Conservation (phyloP, 2,113 vertebrate genomes). For the Lasiurus borealis region DNA sequence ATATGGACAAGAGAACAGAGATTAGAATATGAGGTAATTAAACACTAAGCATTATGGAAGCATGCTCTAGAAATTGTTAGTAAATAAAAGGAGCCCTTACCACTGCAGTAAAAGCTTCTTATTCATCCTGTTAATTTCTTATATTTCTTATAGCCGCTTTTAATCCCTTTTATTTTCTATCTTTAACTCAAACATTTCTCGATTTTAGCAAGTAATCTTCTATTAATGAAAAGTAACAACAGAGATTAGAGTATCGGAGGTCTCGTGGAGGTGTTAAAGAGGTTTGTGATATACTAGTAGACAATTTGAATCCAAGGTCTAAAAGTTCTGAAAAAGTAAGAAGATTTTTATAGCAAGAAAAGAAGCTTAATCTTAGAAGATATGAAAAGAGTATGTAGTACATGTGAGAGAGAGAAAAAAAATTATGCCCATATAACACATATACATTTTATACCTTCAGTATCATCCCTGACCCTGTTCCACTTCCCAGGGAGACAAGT, state of each 20-base stretch:
- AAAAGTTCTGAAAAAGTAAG: not conserved
- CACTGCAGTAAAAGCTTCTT: not conserved
- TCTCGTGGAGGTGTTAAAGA: not conserved
- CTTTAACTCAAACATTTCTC: no score
- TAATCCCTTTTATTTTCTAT: no score
- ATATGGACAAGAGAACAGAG: not conserved
- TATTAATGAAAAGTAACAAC: not conserved
- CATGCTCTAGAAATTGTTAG: not conserved
- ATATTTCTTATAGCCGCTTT: no score
- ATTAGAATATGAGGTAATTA: not conserved
- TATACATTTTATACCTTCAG: not conserved
- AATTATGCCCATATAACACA: not conserved
- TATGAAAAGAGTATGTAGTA: not conserved
- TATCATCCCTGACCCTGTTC: not conserved
- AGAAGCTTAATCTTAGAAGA: not conserved
- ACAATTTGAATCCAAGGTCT: not conserved
- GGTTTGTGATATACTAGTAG: not conserved
- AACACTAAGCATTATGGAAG: not conserved
- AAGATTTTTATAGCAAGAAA: constrained; percentile 2
- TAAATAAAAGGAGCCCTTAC: constrained; percentile 16
- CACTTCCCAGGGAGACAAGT: not conserved
- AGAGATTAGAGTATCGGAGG: not conserved
- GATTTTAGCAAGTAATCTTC: no score
- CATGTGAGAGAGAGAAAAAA: not conserved
- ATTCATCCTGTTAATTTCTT: not conserved